Percentiles rank a stretch among this genome's conserved stretches.
phyloP scores from a whole-genome alignment of 2,888 invertebrate species.

The Anorthoa munda region DNA sequence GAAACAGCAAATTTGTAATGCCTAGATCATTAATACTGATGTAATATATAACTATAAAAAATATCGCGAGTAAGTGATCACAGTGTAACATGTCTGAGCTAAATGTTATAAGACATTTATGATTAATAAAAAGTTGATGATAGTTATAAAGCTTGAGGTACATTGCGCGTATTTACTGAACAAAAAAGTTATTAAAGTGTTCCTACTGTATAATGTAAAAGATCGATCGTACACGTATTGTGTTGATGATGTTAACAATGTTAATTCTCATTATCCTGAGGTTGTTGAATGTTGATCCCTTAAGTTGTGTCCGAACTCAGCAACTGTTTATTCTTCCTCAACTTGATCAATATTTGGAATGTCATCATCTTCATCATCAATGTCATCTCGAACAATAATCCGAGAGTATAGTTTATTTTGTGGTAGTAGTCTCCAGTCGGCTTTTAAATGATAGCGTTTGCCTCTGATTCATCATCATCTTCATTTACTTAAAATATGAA shows the following conservation, averaged over 20 bases:
- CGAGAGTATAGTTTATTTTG: too few species aligned
- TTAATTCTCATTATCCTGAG: background rate
- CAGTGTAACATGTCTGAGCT: slow-evolving; percentile 26
- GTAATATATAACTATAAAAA: slow-evolving; percentile 52
- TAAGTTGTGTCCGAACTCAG: background rate
- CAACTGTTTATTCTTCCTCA: background rate
- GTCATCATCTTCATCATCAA: background rate
- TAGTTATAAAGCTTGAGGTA: slow-evolving; percentile 13
- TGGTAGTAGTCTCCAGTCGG: background rate
- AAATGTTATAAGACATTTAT: slow-evolving; percentile 45
- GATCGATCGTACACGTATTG: background rate
- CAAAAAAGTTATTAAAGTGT: slow-evolving; percentile 25
- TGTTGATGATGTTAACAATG: background rate
- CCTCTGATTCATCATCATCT: too few species aligned
- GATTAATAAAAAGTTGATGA: slow-evolving; percentile 45
- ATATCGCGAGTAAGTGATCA: slow-evolving; percentile 33
- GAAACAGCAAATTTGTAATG: slow-evolving; percentile 56
- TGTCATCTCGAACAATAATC: too few species aligned
- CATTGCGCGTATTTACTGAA: slow-evolving; percentile 42
- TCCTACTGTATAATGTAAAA: slow-evolving; percentile 17
- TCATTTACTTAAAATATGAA: too few species aligned
- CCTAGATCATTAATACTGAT: slow-evolving; percentile 60
- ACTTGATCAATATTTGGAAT: background rate
- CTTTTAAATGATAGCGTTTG: background rate
- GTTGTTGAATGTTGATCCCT: background rate